A percentile compares a stretch with the other conserved stretches of the same genome.
These are phyloP conservation scores for Halyomorpha halys DNA, from an alignment of 1,140 invertebrate species.

Conservation along the genomic window DNA sequence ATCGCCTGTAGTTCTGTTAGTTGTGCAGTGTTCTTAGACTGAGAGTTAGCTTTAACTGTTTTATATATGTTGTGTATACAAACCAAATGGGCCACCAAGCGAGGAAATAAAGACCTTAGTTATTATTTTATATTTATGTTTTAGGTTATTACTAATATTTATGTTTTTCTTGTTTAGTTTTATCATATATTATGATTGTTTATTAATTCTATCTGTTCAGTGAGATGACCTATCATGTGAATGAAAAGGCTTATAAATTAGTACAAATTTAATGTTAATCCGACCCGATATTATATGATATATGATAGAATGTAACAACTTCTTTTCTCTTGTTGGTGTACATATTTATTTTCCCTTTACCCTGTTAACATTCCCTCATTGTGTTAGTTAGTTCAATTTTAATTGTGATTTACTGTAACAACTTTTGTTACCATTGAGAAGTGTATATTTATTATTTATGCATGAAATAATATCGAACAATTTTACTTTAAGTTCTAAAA, in stretches of 20 bases:
- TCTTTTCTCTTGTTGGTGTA: conserved; percentile 1
- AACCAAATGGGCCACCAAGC: conserved; percentile 1
- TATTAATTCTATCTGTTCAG: neutral
- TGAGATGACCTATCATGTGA: neutral
- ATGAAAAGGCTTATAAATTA: conserved; percentile 7
- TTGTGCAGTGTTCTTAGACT: conserved; percentile 13
- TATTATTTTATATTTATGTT: conserved; percentile 2
- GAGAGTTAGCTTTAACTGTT: conserved; percentile 16
- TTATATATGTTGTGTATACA: conserved; percentile 14
- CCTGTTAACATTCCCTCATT: conserved; percentile 16
- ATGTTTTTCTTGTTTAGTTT: neutral
- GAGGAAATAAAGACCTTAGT: conserved; percentile 11
- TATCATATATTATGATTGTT: conserved; percentile 1
- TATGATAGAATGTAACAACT: neutral
- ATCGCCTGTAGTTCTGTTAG: conserved; percentile 16
- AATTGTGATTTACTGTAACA: conserved; percentile 17
- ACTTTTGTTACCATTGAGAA: conserved; percentile 8
- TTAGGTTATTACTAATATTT: neutral
- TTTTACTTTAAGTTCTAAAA: conserved; percentile 1
- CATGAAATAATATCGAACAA: neutral
- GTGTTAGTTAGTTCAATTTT: neutral
- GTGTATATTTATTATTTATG: conserved; percentile 3
- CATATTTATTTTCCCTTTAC: neutral
- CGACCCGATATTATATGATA: neutral
- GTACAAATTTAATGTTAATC: conserved; percentile 12